Base-by-base conservation (phyloP, 2,113 vertebrate species). In the Corapipo altera region DNA sequence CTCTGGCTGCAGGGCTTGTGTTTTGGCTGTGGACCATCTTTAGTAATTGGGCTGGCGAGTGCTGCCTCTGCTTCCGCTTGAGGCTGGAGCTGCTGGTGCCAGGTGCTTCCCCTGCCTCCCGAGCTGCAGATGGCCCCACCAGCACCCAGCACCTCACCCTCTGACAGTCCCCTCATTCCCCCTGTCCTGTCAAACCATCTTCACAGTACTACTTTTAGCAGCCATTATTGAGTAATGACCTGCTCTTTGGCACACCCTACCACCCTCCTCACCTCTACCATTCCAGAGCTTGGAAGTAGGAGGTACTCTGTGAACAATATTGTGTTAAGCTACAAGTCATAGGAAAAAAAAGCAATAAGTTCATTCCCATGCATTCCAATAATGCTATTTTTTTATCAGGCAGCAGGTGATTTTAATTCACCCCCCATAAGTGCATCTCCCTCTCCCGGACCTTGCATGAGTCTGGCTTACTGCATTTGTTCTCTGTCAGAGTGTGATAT, bases 1-100 rank as follows among this genome's bases (percentile, higher is more conserved):
- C 5, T 46, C 62, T 88, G 76, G 89, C 89, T 93, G 61, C 72
- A 89, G 87, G 82, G 67, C 85, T 95, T 83, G 15, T 1, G 0
- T 82, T 94, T 94, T 97, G 97, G 96, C 94, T 88, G 77, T 15
- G 1, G 59, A 96, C 52, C 80, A 78, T 94, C 73, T 85, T 95
- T 83, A 11, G 13, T 97, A 96, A 97, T 95, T 96, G 95, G 93
- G 79, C 94, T 97, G 96, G 95, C 85, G 3, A 95, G 52, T 7
- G 1, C 35, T 90, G 61, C 82, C 64, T 80, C 39, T 89, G 76
- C 84, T 91, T 44, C 85, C 1, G 32, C 91, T 92, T 32, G 2
- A 43, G 27, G 77, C 85, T 27, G 52, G 54, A 41, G 23, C 82
- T 91, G 83, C 73, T 3, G 2, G 72, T 93, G 89, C 91, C 96